Conservation (phyloP, 2,113 vertebrate genomes). For the Eptesicus fuscus region DNA sequence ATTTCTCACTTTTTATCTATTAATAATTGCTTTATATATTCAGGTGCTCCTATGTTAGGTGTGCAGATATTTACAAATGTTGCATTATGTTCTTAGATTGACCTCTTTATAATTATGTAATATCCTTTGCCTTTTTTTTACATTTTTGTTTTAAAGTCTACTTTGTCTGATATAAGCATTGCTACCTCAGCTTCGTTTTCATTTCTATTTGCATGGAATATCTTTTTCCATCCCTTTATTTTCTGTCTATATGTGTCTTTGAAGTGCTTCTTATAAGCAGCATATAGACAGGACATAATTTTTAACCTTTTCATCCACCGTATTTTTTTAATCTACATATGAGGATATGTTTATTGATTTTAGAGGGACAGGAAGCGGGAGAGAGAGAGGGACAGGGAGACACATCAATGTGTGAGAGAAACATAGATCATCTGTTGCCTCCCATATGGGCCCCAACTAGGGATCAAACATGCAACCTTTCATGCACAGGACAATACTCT, state of each 20-base stretch:
- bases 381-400: not conserved
- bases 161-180: not conserved
- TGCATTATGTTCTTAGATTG: not conserved
- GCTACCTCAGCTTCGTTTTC: not conserved
- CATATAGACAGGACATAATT: not conserved
- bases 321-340: not conserved
- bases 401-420: not conserved
- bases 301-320: not conserved
- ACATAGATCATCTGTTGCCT: not conserved
- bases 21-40: not conserved
- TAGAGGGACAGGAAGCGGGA: not conserved
- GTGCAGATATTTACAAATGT: not conserved
- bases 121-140: not conserved
- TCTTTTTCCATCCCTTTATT: not conserved
- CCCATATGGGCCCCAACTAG: no score
- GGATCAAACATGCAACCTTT: conserved; percentile 52
- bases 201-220: not conserved
- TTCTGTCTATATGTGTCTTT: not conserved
- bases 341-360: not conserved
- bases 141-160: not conserved
- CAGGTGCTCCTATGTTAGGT: not conserved
- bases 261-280: not conserved
- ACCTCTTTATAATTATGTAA: not conserved
- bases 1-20: not conserved
- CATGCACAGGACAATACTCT: conserved; percentile 53